Percentiles rank a stretch among this genome's conserved stretches.
phyloP scores from a whole-genome alignment of 2,113 vertebrate genomes.

The Labeo rohita region DNA sequence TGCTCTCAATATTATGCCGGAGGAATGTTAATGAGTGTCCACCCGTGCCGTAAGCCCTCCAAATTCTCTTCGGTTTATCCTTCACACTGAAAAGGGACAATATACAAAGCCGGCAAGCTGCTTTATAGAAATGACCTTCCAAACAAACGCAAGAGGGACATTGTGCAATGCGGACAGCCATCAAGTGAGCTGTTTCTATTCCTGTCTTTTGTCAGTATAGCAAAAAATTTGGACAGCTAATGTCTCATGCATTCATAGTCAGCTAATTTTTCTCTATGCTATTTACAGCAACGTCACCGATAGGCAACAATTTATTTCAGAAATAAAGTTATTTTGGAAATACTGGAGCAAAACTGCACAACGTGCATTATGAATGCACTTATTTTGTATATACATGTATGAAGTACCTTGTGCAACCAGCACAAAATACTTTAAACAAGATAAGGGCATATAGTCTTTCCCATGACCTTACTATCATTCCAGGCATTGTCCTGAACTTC shows the following conservation, averaged over 20 bases:
- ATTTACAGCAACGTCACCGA: not conserved
- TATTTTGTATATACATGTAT: conserved; percentile 7
- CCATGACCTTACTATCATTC: conserved; percentile 26
- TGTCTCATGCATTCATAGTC: conserved; percentile 40
- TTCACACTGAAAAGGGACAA: not conserved
- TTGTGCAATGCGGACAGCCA: conserved; percentile 23
- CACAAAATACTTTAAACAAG: conserved; percentile 28
- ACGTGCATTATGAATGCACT: not conserved
- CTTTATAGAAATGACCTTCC: conserved; percentile 24
- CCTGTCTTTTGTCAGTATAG: conserved; percentile 30
- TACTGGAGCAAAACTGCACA: not conserved
- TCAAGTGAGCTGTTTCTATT: conserved; percentile 32
- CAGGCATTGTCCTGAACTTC: conserved; percentile 4
- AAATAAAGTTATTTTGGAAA: not conserved
- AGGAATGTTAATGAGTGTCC: conserved; percentile 16
- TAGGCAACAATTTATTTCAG: conserved; percentile 22
- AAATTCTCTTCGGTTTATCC: not conserved
- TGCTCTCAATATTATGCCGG: not conserved
- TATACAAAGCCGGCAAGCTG: conserved; percentile 9
- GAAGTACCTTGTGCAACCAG: not conserved
- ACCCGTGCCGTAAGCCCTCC: not conserved
- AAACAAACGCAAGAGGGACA: not conserved
- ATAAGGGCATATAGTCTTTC: conserved; percentile 43
- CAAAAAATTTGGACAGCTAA: conserved; percentile 28
- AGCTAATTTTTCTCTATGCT: conserved; percentile 36